Evolutionary conservation across 2,797 vertebrate species (phyloP).

Genomic region (Platalea minor): DNA sequence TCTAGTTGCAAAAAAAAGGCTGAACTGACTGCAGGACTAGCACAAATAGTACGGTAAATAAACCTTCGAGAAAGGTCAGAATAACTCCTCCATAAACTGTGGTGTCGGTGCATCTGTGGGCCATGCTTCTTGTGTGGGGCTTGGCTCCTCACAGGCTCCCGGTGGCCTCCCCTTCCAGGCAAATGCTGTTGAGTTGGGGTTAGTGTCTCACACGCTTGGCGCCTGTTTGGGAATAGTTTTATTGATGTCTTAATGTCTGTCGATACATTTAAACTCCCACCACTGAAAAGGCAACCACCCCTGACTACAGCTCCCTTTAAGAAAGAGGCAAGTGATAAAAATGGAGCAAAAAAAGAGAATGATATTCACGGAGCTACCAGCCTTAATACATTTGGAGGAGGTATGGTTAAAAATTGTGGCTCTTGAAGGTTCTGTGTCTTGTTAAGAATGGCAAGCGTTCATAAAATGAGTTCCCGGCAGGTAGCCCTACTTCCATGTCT

Average conservation of each 20-base stretch:
- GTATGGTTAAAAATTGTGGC: not conserved
- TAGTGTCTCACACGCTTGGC: accelerated
- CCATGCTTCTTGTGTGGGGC: not conserved
- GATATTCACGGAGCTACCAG: not conserved
- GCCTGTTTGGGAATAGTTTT: not conserved
- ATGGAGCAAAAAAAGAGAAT: not conserved
- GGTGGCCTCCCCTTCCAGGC: not conserved
- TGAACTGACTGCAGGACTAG: not conserved
- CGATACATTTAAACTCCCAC: not conserved
- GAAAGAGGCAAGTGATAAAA: not conserved
- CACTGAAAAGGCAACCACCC: not conserved
- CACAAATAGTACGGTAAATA: not conserved
- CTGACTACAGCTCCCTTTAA: not conserved
- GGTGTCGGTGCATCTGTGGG: not conserved
- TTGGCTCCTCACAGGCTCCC: not conserved
- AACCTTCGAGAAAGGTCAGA: not conserved
- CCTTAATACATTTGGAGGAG: not conserved
- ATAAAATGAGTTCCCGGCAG: not conserved
- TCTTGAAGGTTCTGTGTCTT: not conserved
- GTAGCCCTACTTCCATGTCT: not conserved
- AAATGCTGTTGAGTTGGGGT: not conserved
- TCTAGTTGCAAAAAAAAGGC: not conserved
- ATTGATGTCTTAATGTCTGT: not conserved
- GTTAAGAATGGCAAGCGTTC: not conserved
- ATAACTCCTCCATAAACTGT: not conserved